Conservation (phyloP, 2,888 invertebrate species). For the Apamea anceps region DNA sequence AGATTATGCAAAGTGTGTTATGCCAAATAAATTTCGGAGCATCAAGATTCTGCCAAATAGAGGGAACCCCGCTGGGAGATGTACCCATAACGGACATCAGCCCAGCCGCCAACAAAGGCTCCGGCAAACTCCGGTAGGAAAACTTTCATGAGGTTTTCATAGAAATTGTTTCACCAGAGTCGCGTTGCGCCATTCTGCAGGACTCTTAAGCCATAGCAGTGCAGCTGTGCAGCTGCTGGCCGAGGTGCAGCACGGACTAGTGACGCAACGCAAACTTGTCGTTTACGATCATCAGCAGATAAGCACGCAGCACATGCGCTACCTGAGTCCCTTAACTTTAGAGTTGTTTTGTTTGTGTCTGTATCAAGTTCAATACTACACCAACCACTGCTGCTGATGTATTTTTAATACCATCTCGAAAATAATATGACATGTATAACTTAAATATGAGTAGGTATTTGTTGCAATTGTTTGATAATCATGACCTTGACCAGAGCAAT, state of each 20-base stretch:
- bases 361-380: conserved; percentile 28
- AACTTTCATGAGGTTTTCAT: background rate
- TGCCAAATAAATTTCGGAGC: too few species aligned
- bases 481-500: conserved; percentile 21
- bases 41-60: too few species aligned
- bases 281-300: conserved; percentile 14
- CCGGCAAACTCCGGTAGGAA: background rate
- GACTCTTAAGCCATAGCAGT: background rate
- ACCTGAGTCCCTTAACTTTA: background rate
- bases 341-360: conserved; percentile 7
- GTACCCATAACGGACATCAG: background rate
- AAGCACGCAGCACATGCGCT: background rate
- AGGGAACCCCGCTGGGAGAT: too few species aligned
- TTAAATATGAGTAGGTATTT: background rate
- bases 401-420: background rate
- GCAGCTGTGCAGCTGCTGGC: background rate
- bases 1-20: too few species aligned
- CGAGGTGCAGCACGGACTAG: background rate
- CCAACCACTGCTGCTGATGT: background rate
- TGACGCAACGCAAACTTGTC: conserved; percentile 2
- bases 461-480: background rate
- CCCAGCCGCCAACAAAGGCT: background rate
- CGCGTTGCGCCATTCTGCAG: background rate
- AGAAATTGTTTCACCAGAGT: background rate
- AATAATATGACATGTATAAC: background rate